A percentile compares a stretch with the other conserved stretches of the same genome.
These are phyloP conservation scores for Mimas tiliae DNA, from an alignment of 2,888 invertebrate genomes.

Conservation along the genomic window DNA sequence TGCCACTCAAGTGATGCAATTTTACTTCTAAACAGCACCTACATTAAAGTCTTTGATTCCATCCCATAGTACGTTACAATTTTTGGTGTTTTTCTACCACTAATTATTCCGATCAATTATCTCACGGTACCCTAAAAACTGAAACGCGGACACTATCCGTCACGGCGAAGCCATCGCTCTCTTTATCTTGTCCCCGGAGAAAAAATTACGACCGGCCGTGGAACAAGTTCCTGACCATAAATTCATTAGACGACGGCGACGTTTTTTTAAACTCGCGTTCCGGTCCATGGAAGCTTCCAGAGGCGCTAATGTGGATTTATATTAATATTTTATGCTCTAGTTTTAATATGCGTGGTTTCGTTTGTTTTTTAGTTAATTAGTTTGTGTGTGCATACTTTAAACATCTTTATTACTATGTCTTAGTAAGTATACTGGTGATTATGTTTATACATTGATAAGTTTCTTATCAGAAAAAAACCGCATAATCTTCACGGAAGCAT, in stretches of 20 bases:
- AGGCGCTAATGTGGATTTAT: constrained; percentile 16
- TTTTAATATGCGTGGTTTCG: constrained; percentile 6
- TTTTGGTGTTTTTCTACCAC: background rate
- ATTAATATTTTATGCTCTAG: constrained; percentile 10
- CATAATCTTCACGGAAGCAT: too few relatives aligned
- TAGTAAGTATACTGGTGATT: too few relatives aligned
- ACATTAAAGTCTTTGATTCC: too few relatives aligned
- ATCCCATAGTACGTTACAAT: too few relatives aligned
- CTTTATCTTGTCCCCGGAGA: constrained; percentile 73
- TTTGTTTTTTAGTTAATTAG: constrained; percentile 1
- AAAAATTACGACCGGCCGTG: constrained; percentile 63
- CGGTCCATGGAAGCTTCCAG: constrained; percentile 38
- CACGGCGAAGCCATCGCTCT: constrained; percentile 68
- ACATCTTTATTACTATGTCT: background rate
- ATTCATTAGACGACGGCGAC: constrained; percentile 81
- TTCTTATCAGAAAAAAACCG: too few relatives aligned
- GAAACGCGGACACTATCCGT: constrained; percentile 56
- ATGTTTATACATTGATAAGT: too few relatives aligned
- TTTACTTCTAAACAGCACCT: too few relatives aligned
- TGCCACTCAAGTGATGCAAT: too few relatives aligned
- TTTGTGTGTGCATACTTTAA: background rate
- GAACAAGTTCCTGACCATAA: constrained; percentile 83
- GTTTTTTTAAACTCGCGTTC: constrained; percentile 78
- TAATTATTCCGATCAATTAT: constrained; percentile 15
- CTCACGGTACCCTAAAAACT: constrained; percentile 31